Percentiles rank a stretch among this genome's conserved stretches.
These are phyloP conservation scores for Atta texana DNA, from an alignment of 1,140 invertebrate species.

Conservation along the genomic window DNA sequence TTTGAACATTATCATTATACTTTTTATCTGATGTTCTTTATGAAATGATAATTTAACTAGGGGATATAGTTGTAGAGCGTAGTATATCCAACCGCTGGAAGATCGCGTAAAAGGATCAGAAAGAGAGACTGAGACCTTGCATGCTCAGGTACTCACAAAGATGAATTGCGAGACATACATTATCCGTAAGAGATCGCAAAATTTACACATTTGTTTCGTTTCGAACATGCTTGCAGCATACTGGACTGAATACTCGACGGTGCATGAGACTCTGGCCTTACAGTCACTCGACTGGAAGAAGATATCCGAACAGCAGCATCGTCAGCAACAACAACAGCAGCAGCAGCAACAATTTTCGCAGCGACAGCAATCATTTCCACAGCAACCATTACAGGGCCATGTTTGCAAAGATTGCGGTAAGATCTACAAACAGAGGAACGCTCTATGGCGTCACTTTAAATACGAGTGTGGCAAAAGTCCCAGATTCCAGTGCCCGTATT, in stretches of 20 bases:
- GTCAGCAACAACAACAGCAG: constrained; percentile 35
- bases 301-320: constrained; percentile 1
- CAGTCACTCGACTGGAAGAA: constrained; percentile 24
- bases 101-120: constrained; percentile 24
- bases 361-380: neutral
- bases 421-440: constrained; percentile 86
- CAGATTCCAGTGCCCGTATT: constrained; percentile 87
- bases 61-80: constrained; percentile 26
- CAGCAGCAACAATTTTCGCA: constrained; percentile 38
- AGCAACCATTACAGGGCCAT: constrained; percentile 61
- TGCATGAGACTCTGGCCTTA: constrained; percentile 1
- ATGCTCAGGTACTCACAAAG: constrained; percentile 16
- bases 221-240: constrained; percentile 55
- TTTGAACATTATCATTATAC: neutral
- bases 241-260: constrained; percentile 33
- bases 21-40: neutral
- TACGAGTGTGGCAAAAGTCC: constrained; percentile 88
- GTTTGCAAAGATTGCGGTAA: constrained; percentile 77
- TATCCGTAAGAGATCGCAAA: constrained; percentile 6
- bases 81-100: constrained; percentile 24
- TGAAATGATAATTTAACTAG: neutral
- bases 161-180: neutral
- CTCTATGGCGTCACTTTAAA: constrained; percentile 83
- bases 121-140: constrained; percentile 41
- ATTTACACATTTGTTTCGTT: constrained; percentile 50